These are phyloP conservation scores for Philhelius pedissequus DNA, from an alignment of 2,888 invertebrate genomes.

Conservation along the genomic window DNA sequence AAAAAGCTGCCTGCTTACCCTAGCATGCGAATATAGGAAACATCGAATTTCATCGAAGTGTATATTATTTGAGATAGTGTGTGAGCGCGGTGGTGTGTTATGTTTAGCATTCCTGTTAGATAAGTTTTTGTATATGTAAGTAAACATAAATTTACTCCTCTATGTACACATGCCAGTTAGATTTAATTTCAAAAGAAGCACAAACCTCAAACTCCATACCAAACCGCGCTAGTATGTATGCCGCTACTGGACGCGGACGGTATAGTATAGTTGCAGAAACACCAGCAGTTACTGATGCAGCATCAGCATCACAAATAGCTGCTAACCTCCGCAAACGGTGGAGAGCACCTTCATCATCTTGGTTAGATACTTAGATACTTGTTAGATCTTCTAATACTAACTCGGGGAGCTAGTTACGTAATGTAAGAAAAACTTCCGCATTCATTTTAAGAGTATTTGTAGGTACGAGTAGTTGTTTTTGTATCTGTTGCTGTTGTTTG, in stretches of 20 bases:
- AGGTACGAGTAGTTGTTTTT: conserved; percentile 63
- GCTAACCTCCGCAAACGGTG: conserved; percentile 52
- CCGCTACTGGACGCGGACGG: conserved; percentile 14
- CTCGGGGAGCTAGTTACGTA: conserved; percentile 76
- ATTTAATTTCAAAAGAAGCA: conserved; percentile 67
- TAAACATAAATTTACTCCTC: conserved; percentile 50
- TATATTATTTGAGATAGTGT: neutral
- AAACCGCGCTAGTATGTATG: conserved; percentile 43
- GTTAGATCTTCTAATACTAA: conserved; percentile 69
- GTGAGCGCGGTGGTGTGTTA: conserved; percentile 9
- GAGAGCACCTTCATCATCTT: conserved; percentile 65
- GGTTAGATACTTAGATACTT: conserved; percentile 68
- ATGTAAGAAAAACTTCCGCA: conserved; percentile 79
- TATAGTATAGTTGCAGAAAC: neutral
- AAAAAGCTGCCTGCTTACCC: conserved; percentile 21
- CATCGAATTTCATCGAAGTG: conserved; percentile 48
- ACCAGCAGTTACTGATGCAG: conserved; percentile 16
- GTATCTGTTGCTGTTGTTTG: conserved; percentile 8
- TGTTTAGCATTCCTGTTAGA: conserved; percentile 60
- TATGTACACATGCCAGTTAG: conserved; percentile 66
- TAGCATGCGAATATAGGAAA: conserved; percentile 15
- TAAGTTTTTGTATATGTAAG: conserved; percentile 25
- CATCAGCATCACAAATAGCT: conserved; percentile 42
- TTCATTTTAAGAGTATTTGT: conserved; percentile 78
- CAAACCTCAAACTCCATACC: conserved; percentile 60